phyloP scores from a whole-genome alignment of 1,140 invertebrate genomes.

The Drosophila tropicalis region DNA sequence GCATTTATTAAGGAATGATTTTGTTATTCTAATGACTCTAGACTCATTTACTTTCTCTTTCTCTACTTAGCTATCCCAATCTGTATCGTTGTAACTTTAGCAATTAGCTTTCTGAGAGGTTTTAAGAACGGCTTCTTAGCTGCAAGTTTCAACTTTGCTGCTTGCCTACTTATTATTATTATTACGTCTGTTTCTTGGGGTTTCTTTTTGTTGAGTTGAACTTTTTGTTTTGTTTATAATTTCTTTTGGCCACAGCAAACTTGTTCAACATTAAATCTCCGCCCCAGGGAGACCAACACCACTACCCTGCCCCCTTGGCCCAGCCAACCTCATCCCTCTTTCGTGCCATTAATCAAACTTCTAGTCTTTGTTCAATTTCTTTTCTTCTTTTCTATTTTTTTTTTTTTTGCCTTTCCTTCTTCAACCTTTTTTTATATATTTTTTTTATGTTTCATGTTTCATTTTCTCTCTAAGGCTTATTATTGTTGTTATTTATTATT shows the following conservation, averaged over 20 bases:
- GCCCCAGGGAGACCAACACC: neutral
- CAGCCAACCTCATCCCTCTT: neutral
- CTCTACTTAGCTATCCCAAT: neutral
- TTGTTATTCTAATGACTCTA: neutral
- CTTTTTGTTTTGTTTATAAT: conserved; percentile 12
- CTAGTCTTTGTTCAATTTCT: conserved; percentile 67
- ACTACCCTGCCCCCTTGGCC: neutral
- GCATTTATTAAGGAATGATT: neutral
- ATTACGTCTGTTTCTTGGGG: neutral
- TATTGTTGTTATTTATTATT: conserved; percentile 72
- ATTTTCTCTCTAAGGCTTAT: conserved; percentile 43
- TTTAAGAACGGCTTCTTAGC: neutral
- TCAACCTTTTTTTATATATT: conserved; percentile 21
- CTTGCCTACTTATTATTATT: neutral
- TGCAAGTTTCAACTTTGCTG: neutral
- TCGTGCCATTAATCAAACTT: conserved; percentile 72
- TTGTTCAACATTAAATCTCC: conserved; percentile 18
- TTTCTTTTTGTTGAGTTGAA: neutral
- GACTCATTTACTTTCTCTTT: neutral
- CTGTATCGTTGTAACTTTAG: neutral
- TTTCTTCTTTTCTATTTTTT: conserved; percentile 14
- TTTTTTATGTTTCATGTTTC: conserved; percentile 25
- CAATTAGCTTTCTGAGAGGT: conserved; percentile 15
- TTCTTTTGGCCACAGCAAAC: conserved; percentile 15
- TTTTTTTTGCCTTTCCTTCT: conserved; percentile 29